A percentile compares a stretch with the other conserved stretches of the same genome.
Conservation (phyloP, 2,888 invertebrate species). For the Mythimna vitellina region DNA sequence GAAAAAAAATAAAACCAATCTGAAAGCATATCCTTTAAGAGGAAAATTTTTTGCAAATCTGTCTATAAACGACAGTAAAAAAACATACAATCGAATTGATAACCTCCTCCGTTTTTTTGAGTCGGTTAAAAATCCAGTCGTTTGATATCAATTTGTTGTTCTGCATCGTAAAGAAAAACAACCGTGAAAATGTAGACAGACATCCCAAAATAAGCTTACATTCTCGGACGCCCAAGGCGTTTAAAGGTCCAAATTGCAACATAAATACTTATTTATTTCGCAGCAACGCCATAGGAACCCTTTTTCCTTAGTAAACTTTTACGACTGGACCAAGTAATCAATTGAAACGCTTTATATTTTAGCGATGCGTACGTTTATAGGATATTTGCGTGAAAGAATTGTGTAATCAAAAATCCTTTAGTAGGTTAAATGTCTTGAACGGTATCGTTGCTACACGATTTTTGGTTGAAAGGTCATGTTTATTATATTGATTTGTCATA, state of each 20-base stretch:
- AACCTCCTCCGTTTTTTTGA: too few relatives aligned
- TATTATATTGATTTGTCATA: not conserved
- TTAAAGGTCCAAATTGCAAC: conserved; percentile 56
- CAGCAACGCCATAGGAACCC: conserved; percentile 52
- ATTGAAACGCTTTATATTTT: conserved; percentile 62
- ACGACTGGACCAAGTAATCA: conserved; percentile 62
- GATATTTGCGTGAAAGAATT: conserved; percentile 35
- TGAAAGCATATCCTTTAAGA: too few relatives aligned
- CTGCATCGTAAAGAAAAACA: conserved; percentile 10
- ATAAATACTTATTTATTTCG: conserved; percentile 65
- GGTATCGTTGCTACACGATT: not conserved
- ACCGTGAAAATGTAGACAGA: conserved; percentile 19
- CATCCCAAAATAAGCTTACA: conserved; percentile 34
- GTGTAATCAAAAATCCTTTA: conserved; percentile 50
- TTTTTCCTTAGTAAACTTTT: conserved; percentile 62
- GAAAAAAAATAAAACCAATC: too few relatives aligned
- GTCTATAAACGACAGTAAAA: too few relatives aligned
- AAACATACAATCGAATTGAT: too few relatives aligned
- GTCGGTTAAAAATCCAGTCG: not conserved
- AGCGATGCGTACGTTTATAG: conserved; percentile 45
- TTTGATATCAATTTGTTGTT: conserved; percentile 2
- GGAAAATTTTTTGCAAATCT: too few relatives aligned
- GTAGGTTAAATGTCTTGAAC: conserved; percentile 4
- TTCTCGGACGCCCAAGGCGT: conserved; percentile 38
- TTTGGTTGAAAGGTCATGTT: conserved; percentile 13